A percentile compares a stretch with the other conserved stretches of the same genome.
Conservation (phyloP, 2,113 vertebrate genomes). For the Cavia aperea region DNA sequence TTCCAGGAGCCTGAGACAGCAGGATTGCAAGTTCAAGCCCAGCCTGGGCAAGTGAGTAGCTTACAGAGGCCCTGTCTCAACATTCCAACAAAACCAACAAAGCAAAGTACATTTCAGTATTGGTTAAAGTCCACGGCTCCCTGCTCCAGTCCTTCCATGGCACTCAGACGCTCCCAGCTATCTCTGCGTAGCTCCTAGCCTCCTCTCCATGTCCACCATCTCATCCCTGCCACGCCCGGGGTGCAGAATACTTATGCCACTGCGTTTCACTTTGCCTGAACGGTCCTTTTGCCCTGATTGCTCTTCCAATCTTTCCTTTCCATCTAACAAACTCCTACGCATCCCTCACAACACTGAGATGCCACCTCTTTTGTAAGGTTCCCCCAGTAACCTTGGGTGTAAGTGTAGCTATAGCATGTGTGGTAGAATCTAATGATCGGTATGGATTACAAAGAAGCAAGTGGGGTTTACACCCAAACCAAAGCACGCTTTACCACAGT, state of each 20-base stretch:
- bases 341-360: fast-evolving
- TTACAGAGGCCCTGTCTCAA: background rate
- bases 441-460: background rate
- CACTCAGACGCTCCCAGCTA: background rate
- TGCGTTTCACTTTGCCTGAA: background rate
- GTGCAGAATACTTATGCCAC: fast-evolving
- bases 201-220: background rate
- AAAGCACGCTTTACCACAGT: too few relatives aligned
- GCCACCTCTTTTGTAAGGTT: background rate
- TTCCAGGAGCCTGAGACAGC: background rate
- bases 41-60: background rate
- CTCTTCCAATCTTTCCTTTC: background rate
- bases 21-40: background rate
- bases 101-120: too few relatives aligned
- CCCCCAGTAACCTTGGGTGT: background rate
- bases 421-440: background rate
- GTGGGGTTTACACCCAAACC: background rate
- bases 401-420: too few relatives aligned
- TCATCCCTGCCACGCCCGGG: background rate
- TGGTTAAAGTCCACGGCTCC: fast-evolving
- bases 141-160: background rate
- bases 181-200: background rate
- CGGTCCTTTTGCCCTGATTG: background rate
- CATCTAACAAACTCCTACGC: background rate
- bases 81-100: background rate